A percentile compares a stretch with the other conserved stretches of the same genome.
Conservation (phyloP, 2,888 invertebrate species). For the Nymphalis urticae region DNA sequence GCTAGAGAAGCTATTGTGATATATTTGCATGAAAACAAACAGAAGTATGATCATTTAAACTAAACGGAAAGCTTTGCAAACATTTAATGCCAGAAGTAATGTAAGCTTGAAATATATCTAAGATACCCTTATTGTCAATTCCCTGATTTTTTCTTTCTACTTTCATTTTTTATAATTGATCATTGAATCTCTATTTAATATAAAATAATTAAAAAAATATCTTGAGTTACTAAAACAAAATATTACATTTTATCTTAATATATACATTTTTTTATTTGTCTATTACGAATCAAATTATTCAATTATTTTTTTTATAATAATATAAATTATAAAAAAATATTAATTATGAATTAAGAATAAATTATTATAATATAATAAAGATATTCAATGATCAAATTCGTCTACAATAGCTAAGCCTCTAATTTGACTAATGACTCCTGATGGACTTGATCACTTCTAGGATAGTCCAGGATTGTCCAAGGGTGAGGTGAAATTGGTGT, state of each 20-base stretch:
- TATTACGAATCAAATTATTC: neutral
- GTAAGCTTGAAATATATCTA: slow-evolving; percentile 27
- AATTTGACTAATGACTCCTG: slow-evolving; percentile 52
- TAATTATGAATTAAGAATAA: slow-evolving; percentile 1
- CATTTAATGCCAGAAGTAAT: slow-evolving; percentile 14
- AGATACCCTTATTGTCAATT: slow-evolving; percentile 62
- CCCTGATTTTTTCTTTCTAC: slow-evolving; percentile 51
- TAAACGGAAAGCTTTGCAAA: slow-evolving; percentile 10
- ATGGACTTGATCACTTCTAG: slow-evolving; percentile 45
- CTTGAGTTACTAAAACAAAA: too few species aligned
- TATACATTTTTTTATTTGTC: neutral
- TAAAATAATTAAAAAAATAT: neutral
- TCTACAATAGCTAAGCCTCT: slow-evolving; percentile 49
- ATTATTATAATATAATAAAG: slow-evolving; percentile 19
- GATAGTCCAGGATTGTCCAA: slow-evolving; percentile 75
- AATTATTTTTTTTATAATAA: neutral
- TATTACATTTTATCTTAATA: too few species aligned
- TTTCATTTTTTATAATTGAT: slow-evolving; percentile 30
- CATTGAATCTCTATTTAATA: slow-evolving; percentile 25
- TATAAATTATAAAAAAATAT: neutral
- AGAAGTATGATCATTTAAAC: neutral
- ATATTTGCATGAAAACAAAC: neutral
- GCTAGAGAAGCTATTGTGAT: neutral
- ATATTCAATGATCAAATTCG: slow-evolving; percentile 28
- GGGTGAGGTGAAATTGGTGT: slow-evolving; percentile 73